Conservation (phyloP, 2,888 invertebrate species). For the Harpalus rubripes region DNA sequence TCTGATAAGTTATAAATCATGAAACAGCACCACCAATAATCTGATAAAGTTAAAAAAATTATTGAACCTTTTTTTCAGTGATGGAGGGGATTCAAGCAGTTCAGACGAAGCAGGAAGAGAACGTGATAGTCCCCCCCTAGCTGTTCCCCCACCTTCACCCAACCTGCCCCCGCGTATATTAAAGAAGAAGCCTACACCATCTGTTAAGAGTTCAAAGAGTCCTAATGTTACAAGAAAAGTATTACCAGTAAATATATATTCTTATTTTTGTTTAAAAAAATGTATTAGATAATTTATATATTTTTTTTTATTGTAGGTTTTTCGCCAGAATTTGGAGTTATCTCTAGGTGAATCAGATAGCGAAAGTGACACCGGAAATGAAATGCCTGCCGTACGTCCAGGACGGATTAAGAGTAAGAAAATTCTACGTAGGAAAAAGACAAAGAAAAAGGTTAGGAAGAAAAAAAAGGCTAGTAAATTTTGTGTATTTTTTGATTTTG, state of each 20-base stretch:
- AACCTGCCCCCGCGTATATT: constrained; percentile 69
- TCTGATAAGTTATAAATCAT: no score
- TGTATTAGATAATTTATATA: neutral
- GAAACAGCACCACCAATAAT: no score
- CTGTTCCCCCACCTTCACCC: constrained; percentile 87
- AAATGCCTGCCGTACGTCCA: neutral
- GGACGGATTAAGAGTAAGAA: constrained; percentile 40
- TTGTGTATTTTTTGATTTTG: neutral
- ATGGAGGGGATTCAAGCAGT: constrained; percentile 88
- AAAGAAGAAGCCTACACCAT: constrained; percentile 74
- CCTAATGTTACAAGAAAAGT: constrained; percentile 79
- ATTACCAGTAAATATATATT: constrained; percentile 78
- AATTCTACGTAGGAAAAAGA: constrained; percentile 51
- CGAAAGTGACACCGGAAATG: constrained; percentile 66
- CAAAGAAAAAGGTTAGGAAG: constrained; percentile 59
- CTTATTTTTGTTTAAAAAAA: no score
- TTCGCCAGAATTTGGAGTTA: constrained; percentile 80
- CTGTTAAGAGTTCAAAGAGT: constrained; percentile 73
- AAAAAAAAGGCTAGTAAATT: no score
- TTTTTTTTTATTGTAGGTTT: constrained; percentile 77
- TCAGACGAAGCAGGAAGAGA: constrained; percentile 82
- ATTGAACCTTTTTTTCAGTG: no score
- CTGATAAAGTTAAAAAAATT: no score
- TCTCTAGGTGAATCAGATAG: constrained; percentile 71
- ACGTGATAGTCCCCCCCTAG: constrained; percentile 76